Percentiles rank a stretch among this genome's conserved stretches.
Evolutionary conservation across 2,797 vertebrate genomes (phyloP).

Genomic region (Muscicapa striata): DNA sequence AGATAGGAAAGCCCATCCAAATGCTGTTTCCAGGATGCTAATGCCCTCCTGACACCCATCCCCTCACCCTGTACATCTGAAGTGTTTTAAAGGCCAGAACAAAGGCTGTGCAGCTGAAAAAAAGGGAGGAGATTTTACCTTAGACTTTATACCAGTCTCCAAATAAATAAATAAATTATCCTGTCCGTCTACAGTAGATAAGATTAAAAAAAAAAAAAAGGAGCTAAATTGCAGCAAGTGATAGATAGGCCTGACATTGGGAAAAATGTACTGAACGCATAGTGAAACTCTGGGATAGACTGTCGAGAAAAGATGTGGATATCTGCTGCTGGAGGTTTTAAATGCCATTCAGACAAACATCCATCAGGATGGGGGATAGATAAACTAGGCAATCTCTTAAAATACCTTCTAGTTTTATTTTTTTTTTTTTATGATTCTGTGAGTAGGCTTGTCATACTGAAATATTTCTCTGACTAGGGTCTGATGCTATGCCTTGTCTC

Average conservation of each 20-base stretch:
- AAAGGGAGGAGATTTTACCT: not conserved
- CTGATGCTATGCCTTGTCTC: not conserved
- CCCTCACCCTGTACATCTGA: not conserved
- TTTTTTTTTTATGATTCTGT: not conserved
- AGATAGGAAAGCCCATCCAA: not conserved
- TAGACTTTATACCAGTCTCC: not conserved
- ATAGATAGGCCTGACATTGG: not conserved
- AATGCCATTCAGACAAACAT: not conserved
- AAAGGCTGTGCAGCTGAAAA: not conserved
- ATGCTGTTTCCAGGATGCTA: not conserved
- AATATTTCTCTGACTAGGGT: slow-evolving; percentile 31
- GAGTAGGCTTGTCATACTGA: not conserved
- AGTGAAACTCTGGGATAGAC: not conserved
- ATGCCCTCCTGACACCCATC: not conserved
- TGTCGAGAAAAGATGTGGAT: not conserved
- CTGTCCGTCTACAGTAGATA: not conserved
- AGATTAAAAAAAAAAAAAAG: not conserved
- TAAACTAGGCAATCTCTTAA: slow-evolving; percentile 22
- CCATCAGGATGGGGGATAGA: not conserved
- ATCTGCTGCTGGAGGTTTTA: not conserved
- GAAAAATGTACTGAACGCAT: not conserved
- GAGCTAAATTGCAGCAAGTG: not conserved
- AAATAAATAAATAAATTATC: slow-evolving; percentile 11
- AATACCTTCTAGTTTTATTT: not conserved
- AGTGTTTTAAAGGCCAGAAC: not conserved